Conservation (phyloP, 2,113 vertebrate genomes). For the Sapayoa aenigma region DNA sequence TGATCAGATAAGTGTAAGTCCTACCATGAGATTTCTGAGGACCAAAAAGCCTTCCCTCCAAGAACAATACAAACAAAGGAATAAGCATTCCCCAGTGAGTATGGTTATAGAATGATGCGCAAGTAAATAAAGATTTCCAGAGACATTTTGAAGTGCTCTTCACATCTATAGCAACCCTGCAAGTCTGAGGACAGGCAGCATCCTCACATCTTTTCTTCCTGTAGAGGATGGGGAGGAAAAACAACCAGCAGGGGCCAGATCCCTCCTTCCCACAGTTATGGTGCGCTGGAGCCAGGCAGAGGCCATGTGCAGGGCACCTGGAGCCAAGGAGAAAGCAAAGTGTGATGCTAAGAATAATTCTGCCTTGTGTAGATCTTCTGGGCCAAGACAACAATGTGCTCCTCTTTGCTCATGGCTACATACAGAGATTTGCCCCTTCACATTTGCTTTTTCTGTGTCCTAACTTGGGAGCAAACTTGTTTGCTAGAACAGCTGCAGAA, state of each 20-base stretch:
- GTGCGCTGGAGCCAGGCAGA: not conserved
- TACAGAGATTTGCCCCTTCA: not conserved
- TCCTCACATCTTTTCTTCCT: not conserved
- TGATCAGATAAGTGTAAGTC: not conserved
- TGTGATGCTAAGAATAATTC: not conserved
- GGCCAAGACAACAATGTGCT: not conserved
- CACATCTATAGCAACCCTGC: not conserved
- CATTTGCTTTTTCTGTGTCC: not conserved
- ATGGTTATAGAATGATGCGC: not conserved
- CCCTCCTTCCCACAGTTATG: not conserved
- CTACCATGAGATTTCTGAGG: not conserved
- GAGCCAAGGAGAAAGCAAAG: not conserved
- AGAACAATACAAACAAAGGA: not conserved
- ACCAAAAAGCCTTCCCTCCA: not conserved
- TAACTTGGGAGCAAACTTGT: slow-evolving; percentile 7
- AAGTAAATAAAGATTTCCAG: not conserved
- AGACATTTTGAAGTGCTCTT: not conserved
- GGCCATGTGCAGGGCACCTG: not conserved
- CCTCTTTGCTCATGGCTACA: not conserved
- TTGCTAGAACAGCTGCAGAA: slow-evolving; percentile 26
- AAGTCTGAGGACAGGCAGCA: not conserved
- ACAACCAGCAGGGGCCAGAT: not conserved
- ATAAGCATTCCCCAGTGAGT: not conserved
- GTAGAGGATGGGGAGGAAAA: not conserved
- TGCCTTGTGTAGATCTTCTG: not conserved